phyloP scores from a whole-genome alignment of 2,888 invertebrate species.

The Antitype chi region DNA sequence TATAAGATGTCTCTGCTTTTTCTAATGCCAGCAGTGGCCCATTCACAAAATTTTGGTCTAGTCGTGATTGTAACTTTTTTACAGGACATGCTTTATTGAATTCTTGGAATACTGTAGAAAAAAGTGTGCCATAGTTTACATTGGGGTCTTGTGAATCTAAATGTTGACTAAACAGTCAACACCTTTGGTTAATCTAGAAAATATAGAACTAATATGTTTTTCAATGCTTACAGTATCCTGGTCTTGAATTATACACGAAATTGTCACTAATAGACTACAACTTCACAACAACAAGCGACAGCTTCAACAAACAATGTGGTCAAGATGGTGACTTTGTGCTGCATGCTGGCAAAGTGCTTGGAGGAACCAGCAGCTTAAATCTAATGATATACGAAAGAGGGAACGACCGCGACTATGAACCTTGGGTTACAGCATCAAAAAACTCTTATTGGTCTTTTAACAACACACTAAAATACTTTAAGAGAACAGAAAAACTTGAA shows the following conservation, averaged over 20 bases:
- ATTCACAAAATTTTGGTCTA: too few relatives aligned
- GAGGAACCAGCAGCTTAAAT: constrained; percentile 31
- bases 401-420: constrained; percentile 20
- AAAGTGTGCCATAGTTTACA: too few relatives aligned
- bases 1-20: too few relatives aligned
- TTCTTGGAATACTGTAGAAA: too few relatives aligned
- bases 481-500: constrained; percentile 36
- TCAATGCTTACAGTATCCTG: constrained; percentile 2
- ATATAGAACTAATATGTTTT: neutral
- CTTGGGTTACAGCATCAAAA: constrained; percentile 20
- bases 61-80: too few relatives aligned
- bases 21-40: too few relatives aligned
- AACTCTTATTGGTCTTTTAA: constrained; percentile 20
- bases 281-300: constrained; percentile 4
- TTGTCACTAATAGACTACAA: constrained; percentile 16
- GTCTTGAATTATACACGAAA: constrained; percentile 1
- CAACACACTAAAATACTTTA: constrained; percentile 33
- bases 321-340: constrained; percentile 1
- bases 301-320: constrained; percentile 3
- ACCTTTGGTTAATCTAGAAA: neutral
- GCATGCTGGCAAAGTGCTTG: constrained; percentile 39
- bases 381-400: constrained; percentile 30
- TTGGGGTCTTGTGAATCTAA: too few relatives aligned
- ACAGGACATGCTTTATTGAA: too few relatives aligned
- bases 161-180: too few relatives aligned